A percentile compares a stretch with the other conserved stretches of the same genome.
These are phyloP conservation scores for Onychomys torridus DNA, from an alignment of 2,797 vertebrate species.

Conservation along the genomic window DNA sequence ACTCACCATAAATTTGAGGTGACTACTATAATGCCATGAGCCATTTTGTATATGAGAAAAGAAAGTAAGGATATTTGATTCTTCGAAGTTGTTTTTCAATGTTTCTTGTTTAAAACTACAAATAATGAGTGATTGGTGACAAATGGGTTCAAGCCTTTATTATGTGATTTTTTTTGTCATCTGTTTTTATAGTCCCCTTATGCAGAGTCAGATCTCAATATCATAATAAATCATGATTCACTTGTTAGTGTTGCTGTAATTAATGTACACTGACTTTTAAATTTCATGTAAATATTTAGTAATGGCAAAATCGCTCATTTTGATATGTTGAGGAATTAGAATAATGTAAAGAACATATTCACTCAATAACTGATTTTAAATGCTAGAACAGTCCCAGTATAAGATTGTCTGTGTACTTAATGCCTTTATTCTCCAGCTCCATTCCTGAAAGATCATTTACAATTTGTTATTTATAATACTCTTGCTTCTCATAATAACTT, in stretches of 20 bases:
- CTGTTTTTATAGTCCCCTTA: not conserved
- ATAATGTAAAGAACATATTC: not conserved
- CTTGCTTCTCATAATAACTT: not conserved
- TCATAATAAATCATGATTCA: not conserved
- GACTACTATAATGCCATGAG: too few relatives aligned
- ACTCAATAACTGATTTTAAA: not conserved
- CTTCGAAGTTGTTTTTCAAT: not conserved
- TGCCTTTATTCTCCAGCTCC: not conserved
- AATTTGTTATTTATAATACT: not conserved
- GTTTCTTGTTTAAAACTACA: not conserved
- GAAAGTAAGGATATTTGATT: not conserved
- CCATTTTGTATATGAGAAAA: not conserved
- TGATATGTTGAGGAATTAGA: not conserved
- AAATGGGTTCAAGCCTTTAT: not conserved
- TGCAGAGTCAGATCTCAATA: not conserved
- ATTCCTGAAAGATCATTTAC: not conserved
- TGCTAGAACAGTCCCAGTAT: not conserved
- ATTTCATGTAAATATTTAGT: not conserved
- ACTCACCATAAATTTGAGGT: not conserved
- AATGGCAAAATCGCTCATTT: not conserved
- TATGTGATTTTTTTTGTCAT: not conserved
- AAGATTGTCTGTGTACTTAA: not conserved
- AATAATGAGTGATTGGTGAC: not conserved
- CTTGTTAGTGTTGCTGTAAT: not conserved
- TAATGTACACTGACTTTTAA: not conserved